Percentiles rank a stretch among this genome's conserved stretches.
Conservation (phyloP, 37 sponge, comb jelly and placozoan genomes). For the Aphrocallistes beatrix region DNA sequence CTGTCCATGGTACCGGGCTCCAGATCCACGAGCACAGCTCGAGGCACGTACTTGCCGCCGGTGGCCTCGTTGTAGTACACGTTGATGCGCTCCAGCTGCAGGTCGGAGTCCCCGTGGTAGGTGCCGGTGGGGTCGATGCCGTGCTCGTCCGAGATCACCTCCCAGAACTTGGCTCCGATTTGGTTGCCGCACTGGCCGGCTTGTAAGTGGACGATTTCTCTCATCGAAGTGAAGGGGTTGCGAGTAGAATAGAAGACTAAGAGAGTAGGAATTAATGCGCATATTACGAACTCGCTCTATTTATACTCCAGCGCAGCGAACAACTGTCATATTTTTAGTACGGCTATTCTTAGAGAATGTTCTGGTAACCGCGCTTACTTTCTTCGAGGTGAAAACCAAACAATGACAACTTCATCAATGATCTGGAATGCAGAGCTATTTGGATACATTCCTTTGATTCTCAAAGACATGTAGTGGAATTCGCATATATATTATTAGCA, state of each 20-base stretch:
- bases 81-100: conserved; percentile 98
- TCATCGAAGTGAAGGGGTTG: conserved; percentile 49
- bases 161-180: conserved; percentile 95
- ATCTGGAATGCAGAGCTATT: too few relatives aligned
- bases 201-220: conserved; percentile 98
- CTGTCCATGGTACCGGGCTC: conserved; percentile 68
- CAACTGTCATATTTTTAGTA: too few relatives aligned
- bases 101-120: conserved; percentile 98
- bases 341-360: too few relatives aligned
- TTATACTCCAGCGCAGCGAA: too few relatives aligned
- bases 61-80: conserved; percentile 82
- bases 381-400: too few relatives aligned
- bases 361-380: too few relatives aligned
- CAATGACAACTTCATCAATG: too few relatives aligned
- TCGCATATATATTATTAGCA: too few relatives aligned
- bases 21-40: conserved; percentile 70
- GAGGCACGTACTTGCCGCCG: conserved; percentile 62
- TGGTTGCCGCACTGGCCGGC: conserved; percentile 99
- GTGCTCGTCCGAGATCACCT: conserved; percentile 91
- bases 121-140: conserved; percentile 99
- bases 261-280: neutral
- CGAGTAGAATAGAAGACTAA: too few relatives aligned
- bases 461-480: too few relatives aligned
- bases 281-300: too few relatives aligned
- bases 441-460: too few relatives aligned